A percentile compares a stretch with the other conserved stretches of the same genome.
Evolutionary conservation across 2,797 vertebrate genomes (phyloP).

Genomic region (Helostoma temminkii): DNA sequence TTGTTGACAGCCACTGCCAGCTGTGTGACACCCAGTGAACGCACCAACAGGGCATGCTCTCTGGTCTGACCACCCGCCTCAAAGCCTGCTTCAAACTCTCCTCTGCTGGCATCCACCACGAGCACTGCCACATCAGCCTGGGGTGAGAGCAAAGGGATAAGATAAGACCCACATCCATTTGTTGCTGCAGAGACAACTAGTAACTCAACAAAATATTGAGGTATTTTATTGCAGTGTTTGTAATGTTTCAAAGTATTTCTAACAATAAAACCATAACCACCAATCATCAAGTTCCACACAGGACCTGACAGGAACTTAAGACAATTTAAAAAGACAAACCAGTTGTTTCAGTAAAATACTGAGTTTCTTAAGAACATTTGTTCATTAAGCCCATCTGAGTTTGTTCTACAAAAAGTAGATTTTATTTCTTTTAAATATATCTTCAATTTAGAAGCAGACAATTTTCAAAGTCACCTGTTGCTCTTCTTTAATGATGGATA

Average conservation of each 20-base stretch:
- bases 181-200: background rate
- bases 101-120: conserved; percentile 96
- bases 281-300: no score
- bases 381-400: background rate
- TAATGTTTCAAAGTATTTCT: background rate
- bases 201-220: background rate
- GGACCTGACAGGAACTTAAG: no score
- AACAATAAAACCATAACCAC: no score
- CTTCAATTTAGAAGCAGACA: background rate
- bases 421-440: no score
- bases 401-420: background rate
- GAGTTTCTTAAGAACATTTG: background rate
- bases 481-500: background rate
- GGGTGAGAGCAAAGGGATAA: conserved; percentile 5
- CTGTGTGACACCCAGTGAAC: conserved; percentile 97
- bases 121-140: conserved; percentile 97
- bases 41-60: conserved; percentile 95
- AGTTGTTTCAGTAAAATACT: background rate
- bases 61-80: conserved; percentile 97
- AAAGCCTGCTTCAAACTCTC: conserved; percentile 98
- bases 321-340: no score
- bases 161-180: background rate
- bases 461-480: background rate
- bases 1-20: conserved; percentile 98
- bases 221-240: background rate